Evolutionary conservation across 2,797 vertebrate genomes (phyloP).

Genomic region (Rhinella marina): DNA sequence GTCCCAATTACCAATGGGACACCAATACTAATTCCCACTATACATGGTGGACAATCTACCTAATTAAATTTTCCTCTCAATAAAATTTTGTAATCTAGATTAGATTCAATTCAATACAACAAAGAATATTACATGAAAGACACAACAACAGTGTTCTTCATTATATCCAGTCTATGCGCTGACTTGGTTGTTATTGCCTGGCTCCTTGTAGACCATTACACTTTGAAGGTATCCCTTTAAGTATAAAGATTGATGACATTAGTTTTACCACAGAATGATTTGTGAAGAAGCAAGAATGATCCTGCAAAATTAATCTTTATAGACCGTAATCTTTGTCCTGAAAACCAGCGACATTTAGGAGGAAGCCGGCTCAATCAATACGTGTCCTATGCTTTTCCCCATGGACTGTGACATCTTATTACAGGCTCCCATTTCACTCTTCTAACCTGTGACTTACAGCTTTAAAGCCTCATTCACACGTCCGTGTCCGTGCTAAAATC

Average conservation of each 20-base stretch:
- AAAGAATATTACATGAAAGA: background rate
- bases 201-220: background rate
- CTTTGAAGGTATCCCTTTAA: background rate
- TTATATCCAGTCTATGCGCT: background rate
- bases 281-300: conserved; percentile 17
- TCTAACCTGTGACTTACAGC: conserved; percentile 30
- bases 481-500: too few relatives aligned
- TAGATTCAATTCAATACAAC: too few relatives aligned
- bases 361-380: conserved; percentile 47
- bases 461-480: too few relatives aligned
- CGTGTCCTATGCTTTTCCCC: conserved; percentile 19
- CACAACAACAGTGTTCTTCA: background rate
- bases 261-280: background rate
- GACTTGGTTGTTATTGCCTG: too few relatives aligned
- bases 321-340: conserved; percentile 25
- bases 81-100: too few relatives aligned
- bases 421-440: conserved; percentile 22
- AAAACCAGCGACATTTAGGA: conserved; percentile 30
- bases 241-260: background rate
- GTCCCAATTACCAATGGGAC: too few relatives aligned
- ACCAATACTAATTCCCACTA: too few relatives aligned
- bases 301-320: conserved; percentile 30
- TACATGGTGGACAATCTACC: too few relatives aligned
- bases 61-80: too few relatives aligned
- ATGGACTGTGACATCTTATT: conserved; percentile 53